Evolutionary conservation across 2,888 invertebrate species (phyloP), one percentile per base, ranked within the genome.

Genomic region (Euzetes globulus): DNA sequence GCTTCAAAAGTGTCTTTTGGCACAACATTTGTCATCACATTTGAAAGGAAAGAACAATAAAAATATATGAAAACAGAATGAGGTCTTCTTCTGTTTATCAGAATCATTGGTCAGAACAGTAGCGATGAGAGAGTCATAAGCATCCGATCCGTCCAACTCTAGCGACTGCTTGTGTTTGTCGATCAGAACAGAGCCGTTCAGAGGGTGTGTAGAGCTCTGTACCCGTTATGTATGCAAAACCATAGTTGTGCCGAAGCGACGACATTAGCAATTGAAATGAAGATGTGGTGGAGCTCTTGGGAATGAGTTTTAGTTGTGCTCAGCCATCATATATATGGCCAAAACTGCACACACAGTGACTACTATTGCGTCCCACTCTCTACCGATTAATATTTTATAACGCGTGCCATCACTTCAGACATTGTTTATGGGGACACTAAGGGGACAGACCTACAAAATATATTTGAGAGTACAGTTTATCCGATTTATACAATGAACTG

Each of bases 181-280:
- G 68, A 68, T 60, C 29, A 29, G 33, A n/a, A 19, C 41, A 41
- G 68, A 68, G 68, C 68, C 68, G 68, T 68, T 68, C 41, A 68
- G 68, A 68, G 68, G 68, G 68, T 68, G 68, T 68, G 68, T 41
- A 41, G 45, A 68, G 68, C 68, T 68, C 41, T 68, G 68, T 68
- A 68, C 68, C 68, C 68, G 68, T 68, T 68, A 68, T 68, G 68
- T 68, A 68, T 68, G 68, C 68, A 68, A 68, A 68, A 68, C 68
- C 68, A 68, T 68, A 68, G 68, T 68, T 68, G 41, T 68, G 68
- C 68, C 68, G 68, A 68, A 68, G 68, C 68, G 68, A 68, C 68
- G 68, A 45, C 68, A 68, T 68, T 68, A 68, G 68, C 68, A 68
- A 68, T 68, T 68, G 68, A 68, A 68, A 68, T 68, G 68, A 68